These are phyloP conservation scores for Butastur rufipennis DNA, from an alignment of 2,113 vertebrate species.

Conservation along the genomic window DNA sequence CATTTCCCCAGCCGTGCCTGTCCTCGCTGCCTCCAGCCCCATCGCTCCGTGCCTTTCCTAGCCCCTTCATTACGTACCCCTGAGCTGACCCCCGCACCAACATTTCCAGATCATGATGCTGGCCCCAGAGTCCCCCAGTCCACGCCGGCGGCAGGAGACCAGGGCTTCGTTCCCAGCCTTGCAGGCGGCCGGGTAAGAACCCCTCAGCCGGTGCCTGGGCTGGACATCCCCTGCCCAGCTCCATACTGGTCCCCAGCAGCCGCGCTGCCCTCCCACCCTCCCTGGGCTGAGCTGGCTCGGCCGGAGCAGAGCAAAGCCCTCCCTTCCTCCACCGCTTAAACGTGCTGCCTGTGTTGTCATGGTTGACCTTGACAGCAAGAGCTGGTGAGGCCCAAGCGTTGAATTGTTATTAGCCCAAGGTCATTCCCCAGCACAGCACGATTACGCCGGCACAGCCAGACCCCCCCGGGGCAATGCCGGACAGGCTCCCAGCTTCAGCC, in stretches of 20 bases:
- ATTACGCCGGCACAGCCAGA: not conserved
- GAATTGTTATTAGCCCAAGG: constrained; percentile 20
- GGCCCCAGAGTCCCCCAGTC: not conserved
- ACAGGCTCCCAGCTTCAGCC: not conserved
- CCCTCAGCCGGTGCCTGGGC: not conserved
- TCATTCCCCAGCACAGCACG: not conserved
- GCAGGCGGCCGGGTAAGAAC: not conserved
- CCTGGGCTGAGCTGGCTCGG: fast-evolving
- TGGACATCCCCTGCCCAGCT: not conserved
- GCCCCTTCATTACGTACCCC: not conserved
- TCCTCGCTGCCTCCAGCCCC: not conserved
- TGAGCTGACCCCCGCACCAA: not conserved
- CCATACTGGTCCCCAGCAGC: not conserved
- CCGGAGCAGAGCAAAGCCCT: not conserved
- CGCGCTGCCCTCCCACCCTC: not conserved
- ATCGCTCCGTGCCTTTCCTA: not conserved
- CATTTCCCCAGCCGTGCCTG: not conserved
- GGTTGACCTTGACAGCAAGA: constrained; percentile 32
- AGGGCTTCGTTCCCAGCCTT: not conserved
- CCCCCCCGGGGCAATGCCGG: fast-evolving
- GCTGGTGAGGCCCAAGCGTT: not conserved
- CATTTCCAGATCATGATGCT: not conserved
- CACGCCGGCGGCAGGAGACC: not conserved
- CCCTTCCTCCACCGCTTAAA: not conserved
- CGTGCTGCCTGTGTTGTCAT: not conserved